Evolutionary conservation across 1,140 invertebrate genomes (phyloP).

Genomic region (Zaprionus africanus): DNA sequence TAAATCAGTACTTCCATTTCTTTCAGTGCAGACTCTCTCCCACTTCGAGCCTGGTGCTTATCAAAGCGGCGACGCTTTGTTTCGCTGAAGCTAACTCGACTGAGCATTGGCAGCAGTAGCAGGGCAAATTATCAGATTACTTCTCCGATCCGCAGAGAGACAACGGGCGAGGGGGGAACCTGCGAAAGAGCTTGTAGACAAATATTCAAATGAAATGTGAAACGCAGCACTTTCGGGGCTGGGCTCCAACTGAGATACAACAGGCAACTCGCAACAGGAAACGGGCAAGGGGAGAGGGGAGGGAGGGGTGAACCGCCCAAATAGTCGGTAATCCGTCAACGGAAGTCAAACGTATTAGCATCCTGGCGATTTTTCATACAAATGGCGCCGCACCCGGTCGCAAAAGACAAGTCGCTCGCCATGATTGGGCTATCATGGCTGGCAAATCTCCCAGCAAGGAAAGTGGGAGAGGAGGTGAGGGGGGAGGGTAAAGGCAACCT

Average conservation of each 20-base stretch:
- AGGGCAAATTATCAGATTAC: conserved; percentile 78
- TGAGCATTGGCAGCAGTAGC: conserved; percentile 50
- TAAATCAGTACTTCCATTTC: neutral
- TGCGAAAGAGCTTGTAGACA: conserved; percentile 48
- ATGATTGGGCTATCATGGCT: conserved; percentile 80
- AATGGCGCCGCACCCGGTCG: conserved; percentile 69
- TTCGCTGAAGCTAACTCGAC: conserved; percentile 49
- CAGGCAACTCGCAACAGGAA: conserved; percentile 18
- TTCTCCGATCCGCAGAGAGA: conserved; percentile 24
- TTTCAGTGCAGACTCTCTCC: conserved; percentile 3
- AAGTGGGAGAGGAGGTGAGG: neutral
- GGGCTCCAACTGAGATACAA: conserved; percentile 8
- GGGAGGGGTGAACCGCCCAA: conserved; percentile 38
- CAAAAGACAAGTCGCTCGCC: conserved; percentile 24
- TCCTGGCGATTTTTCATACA: conserved; percentile 84
- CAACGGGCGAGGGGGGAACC: neutral
- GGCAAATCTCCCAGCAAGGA: conserved; percentile 40
- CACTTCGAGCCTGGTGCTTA: conserved; percentile 63
- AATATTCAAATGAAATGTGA: conserved; percentile 82
- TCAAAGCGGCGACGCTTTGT: conserved; percentile 54
- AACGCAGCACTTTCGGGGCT: conserved; percentile 71
- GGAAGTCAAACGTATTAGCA: conserved; percentile 84
- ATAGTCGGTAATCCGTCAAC: conserved; percentile 83
- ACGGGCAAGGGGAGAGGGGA: conserved; percentile 1
- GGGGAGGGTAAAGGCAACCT: conserved; percentile 55